A percentile compares a stretch with the other conserved stretches of the same genome.
Evolutionary conservation across 1,140 invertebrate genomes (phyloP).

Genomic region (Plectrocnemia conspersa): DNA sequence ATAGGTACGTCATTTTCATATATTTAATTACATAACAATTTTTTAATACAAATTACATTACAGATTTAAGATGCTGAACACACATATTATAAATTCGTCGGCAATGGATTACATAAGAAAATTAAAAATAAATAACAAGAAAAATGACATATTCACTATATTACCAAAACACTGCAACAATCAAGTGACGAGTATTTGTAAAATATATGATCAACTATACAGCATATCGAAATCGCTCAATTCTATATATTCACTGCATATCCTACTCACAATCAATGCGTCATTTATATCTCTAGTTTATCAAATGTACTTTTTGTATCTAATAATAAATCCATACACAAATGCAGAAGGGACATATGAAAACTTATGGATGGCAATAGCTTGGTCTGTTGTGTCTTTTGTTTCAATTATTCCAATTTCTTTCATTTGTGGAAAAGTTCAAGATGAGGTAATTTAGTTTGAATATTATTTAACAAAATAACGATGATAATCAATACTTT

Average conservation of each 20-base stretch:
- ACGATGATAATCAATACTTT: neutral
- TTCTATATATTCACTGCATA: slow-evolving; percentile 22
- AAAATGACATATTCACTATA: slow-evolving; percentile 9
- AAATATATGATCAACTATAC: slow-evolving; percentile 29
- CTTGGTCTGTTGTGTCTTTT: slow-evolving; percentile 11
- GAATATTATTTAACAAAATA: neutral
- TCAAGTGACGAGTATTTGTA: slow-evolving; percentile 17
- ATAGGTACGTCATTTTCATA: slow-evolving; percentile 14
- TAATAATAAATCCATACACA: slow-evolving; percentile 12
- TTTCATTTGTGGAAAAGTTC: slow-evolving; percentile 6
- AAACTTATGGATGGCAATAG: slow-evolving; percentile 10
- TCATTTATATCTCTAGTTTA: slow-evolving; percentile 27
- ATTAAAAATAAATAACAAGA: slow-evolving; percentile 2
- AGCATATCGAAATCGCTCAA: slow-evolving; percentile 19
- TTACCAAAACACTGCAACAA: slow-evolving; percentile 2
- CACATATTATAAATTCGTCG: slow-evolving; percentile 10
- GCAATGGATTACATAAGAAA: neutral
- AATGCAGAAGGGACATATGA: slow-evolving; percentile 4
- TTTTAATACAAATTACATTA: neutral
- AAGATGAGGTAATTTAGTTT: slow-evolving; percentile 10
- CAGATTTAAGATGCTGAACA: slow-evolving; percentile 17
- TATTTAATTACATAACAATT: neutral
- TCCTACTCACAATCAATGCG: slow-evolving; percentile 18
- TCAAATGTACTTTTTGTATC: slow-evolving; percentile 30
- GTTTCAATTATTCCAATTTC: slow-evolving; percentile 2